These are phyloP conservation scores for Pelecanoides urinatrix DNA, from an alignment of 2,113 vertebrate genomes.

Conservation along the genomic window DNA sequence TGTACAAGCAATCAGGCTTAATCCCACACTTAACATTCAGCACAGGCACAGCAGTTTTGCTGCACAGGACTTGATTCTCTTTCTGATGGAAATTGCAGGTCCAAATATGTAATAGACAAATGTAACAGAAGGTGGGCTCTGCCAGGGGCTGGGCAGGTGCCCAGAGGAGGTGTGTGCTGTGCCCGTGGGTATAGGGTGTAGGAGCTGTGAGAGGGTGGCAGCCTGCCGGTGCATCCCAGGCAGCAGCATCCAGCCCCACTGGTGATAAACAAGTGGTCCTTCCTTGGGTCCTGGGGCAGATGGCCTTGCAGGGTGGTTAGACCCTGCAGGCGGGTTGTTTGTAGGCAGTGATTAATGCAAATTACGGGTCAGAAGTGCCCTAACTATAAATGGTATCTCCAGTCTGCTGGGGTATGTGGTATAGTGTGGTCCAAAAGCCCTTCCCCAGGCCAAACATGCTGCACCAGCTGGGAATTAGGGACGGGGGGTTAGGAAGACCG, in stretches of 20 bases:
- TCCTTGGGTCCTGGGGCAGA: not conserved
- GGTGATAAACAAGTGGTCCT: not conserved
- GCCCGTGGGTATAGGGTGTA: not conserved
- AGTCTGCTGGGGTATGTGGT: not conserved
- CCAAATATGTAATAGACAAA: accelerated
- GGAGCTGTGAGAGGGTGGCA: not conserved
- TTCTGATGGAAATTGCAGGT: not conserved
- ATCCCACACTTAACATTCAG: not conserved
- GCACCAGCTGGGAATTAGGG: not conserved
- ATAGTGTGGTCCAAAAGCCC: not conserved
- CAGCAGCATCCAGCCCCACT: not conserved
- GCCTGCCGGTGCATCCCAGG: accelerated
- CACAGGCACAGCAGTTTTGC: not conserved
- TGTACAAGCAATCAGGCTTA: not conserved
- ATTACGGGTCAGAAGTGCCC: not conserved
- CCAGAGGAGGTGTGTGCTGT: not conserved
- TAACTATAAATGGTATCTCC: not conserved
- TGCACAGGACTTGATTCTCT: not conserved
- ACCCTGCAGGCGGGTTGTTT: not conserved
- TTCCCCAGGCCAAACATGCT: not conserved
- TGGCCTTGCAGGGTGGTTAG: not conserved
- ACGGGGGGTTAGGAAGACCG: not conserved
- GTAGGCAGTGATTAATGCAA: not conserved
- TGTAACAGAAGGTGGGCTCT: not conserved
- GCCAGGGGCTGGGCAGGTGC: not conserved